Evolutionary conservation across 2,888 invertebrate species (phyloP), one percentile per base, ranked within the genome.

Genomic region (Hydrotaea cyrtoneurina): DNA sequence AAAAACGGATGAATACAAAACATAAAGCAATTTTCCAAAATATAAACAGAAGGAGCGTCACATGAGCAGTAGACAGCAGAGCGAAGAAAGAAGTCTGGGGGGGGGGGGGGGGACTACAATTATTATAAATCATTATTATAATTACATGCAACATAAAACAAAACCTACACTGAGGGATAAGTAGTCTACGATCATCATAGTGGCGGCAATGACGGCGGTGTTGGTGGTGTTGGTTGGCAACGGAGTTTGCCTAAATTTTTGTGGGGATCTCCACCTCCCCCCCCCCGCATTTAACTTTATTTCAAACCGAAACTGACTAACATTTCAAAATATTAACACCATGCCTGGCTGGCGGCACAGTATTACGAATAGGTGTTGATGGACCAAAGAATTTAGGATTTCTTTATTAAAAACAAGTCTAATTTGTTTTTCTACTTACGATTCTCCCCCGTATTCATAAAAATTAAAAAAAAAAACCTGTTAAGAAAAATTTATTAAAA

Each of bases 71-170:
- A 53, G 21, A 55, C 55, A 55, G 4, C 10, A 2, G 55, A 55
- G 55, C 15, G 7, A 17, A 31, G 31, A 31, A 31, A 31, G 3
- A 31, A n/a, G n/a, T n/a, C n/a, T n/a, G 31, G 31, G 19, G 21
- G 21, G 10, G 21, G 1, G 31, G 31, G 19, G 21, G 21, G 10
- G 21, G 1, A 11, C 19, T 55, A 43, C 15, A 19, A 66, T 66
- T 66, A 66, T 64, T 64, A 64, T 64, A 66, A 66, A 66, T 66
- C 39, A 39, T 66, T 39, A 66, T 21, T 66, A 43, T 66, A 66
- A 66, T 66, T 66, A 66, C 31, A 13, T 66, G 66, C 64, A 64
- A 36, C 15, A 23, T 59, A 15, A 26, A 59, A 13, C 23, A 59
- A 26, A 59, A 50, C 13, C 31, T 31, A 31, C 31, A 31, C 3